Evolutionary conservation across 37 sponge, comb jelly and placozoan genomes (phyloP).

Genomic region (Oopsacas minuta): DNA sequence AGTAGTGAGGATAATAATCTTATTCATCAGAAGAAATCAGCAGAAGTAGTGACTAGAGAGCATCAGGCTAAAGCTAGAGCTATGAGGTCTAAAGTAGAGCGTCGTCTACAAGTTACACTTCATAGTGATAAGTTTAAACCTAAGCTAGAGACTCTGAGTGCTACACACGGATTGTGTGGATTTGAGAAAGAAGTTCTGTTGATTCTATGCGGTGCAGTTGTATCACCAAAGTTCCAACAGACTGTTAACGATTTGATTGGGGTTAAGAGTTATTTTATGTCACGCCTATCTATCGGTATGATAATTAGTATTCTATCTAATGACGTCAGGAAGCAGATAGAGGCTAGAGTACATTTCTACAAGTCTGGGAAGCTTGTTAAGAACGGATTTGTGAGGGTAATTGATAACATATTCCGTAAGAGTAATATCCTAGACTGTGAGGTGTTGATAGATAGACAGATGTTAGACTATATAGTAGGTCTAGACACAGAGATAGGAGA

Average conservation of each 20-base stretch:
- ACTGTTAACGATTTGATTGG: conserved; percentile 17
- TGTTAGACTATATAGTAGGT: conserved; percentile 58
- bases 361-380: conserved; percentile 43
- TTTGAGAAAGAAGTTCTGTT: conserved; percentile 58
- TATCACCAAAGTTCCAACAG: conserved; percentile 43
- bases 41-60: conserved; percentile 45
- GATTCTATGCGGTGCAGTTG: conserved; percentile 43
- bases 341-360: conserved; percentile 45
- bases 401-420: conserved; percentile 13
- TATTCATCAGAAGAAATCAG: not conserved
- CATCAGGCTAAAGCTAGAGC: conserved; percentile 40
- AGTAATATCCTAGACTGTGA: not conserved
- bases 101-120: conserved; percentile 34
- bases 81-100: conserved; percentile 39
- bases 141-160: conserved; percentile 42
- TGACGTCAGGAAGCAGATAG: conserved; percentile 40
- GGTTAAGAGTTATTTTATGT: not conserved
- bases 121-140: conserved; percentile 30
- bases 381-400: not conserved
- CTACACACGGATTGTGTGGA: conserved; percentile 24
- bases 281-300: conserved; percentile 32
- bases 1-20: not conserved
- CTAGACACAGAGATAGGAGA: conserved; percentile 61
- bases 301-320: conserved; percentile 47
- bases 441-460: conserved; percentile 44